Percentiles rank a stretch among this genome's conserved stretches.
Conservation (phyloP, 2,797 vertebrate genomes). For the Diglossa cyanea region DNA sequence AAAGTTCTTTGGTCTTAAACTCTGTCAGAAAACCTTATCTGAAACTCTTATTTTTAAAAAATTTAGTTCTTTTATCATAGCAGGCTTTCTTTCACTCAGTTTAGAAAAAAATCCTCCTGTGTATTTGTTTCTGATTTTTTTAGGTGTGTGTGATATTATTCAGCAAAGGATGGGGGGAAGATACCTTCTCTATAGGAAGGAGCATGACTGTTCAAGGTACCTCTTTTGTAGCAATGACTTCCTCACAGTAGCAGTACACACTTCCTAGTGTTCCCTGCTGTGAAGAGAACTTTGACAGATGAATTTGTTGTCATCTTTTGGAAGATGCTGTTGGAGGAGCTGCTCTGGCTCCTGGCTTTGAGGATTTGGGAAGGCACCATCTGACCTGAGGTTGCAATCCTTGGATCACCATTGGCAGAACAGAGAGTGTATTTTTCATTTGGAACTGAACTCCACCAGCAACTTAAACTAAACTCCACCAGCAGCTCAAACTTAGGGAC, state of each 20-base stretch:
- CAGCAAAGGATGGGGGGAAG: neutral
- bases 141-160: neutral
- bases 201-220: neutral
- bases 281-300: neutral
- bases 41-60: neutral
- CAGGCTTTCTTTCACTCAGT: neutral
- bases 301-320: neutral
- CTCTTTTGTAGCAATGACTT: neutral
- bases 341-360: neutral
- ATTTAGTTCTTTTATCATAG: neutral
- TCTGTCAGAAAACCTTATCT: neutral
- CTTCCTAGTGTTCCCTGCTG: no score
- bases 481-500: neutral
- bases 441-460: neutral
- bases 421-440: neutral
- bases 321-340: neutral
- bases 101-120: neutral
- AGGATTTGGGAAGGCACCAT: neutral
- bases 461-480: neutral
- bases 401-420: neutral
- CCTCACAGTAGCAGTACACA: neutral
- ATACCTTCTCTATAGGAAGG: neutral
- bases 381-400: neutral
- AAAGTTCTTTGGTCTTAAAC: neutral
- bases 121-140: neutral